These are phyloP conservation scores for Acrocephalus arundinaceus DNA, from an alignment of 2,113 vertebrate species.

Conservation along the genomic window DNA sequence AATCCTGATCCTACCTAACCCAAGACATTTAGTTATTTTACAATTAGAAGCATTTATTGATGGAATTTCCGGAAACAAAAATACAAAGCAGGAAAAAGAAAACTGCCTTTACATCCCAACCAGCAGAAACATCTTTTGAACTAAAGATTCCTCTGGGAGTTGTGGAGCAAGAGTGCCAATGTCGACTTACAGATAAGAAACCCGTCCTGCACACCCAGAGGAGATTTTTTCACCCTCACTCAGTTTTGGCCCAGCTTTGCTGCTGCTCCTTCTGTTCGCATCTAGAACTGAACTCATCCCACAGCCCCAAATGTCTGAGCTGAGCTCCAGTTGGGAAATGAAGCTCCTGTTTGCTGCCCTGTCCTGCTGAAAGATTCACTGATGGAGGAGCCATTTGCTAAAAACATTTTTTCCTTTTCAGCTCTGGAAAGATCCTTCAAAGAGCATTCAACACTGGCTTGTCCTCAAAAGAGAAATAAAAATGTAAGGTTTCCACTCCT, in stretches of 20 bases:
- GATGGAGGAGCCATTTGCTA: not conserved
- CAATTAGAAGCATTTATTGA: not conserved
- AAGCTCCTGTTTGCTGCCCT: not conserved
- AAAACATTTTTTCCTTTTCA: not conserved
- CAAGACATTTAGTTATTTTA: not conserved
- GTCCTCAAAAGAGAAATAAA: not conserved
- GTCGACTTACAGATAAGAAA: not conserved
- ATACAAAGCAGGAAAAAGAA: not conserved
- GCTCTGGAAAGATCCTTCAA: not conserved
- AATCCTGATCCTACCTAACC: too few species aligned
- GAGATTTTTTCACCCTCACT: not conserved
- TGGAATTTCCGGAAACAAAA: not conserved
- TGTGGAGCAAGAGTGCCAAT: not conserved
- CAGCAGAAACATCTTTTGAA: not conserved
- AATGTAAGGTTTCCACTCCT: not conserved
- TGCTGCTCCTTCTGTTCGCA: not conserved
- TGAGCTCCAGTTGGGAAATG: not conserved
- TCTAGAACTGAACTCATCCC: not conserved
- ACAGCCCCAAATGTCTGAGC: not conserved
- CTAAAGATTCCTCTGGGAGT: not conserved
- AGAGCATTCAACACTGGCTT: not conserved
- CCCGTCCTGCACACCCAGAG: not conserved
- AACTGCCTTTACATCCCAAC: not conserved
- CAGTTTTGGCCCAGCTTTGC: not conserved
- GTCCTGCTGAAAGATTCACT: not conserved